These are phyloP conservation scores for Malurus cyaneus DNA, from an alignment of 2,113 vertebrate genomes.

Conservation along the genomic window DNA sequence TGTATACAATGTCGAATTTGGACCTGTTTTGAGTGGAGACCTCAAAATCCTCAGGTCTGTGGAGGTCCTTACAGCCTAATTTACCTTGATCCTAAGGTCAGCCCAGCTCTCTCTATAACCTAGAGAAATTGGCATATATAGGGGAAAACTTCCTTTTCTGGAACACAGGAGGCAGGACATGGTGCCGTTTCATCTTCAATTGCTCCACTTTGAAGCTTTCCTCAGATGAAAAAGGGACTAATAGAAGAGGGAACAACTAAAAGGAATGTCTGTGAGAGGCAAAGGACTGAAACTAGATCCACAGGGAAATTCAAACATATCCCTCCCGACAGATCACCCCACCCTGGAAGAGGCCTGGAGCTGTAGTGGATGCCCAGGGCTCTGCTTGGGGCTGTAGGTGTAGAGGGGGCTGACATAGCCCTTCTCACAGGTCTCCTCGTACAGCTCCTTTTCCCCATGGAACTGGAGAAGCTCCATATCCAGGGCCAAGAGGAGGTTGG, in stretches of 20 bases:
- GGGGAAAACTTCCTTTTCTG: background rate
- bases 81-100: background rate
- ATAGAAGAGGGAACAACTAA: background rate
- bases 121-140: background rate
- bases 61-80: background rate
- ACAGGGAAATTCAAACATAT: background rate
- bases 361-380: background rate
- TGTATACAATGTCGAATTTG: background rate
- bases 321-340: background rate
- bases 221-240: background rate
- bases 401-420: rapidly evolving
- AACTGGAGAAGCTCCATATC: background rate
- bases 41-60: background rate
- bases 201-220: background rate
- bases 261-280: background rate
- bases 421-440: background rate
- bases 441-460: background rate
- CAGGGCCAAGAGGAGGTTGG: background rate
- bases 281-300: background rate
- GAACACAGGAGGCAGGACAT: background rate
- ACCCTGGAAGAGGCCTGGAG: rapidly evolving
- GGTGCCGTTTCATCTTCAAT: background rate
- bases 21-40: background rate
- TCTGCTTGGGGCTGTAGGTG: background rate
- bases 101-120: background rate